Evolutionary conservation across 2,888 invertebrate genomes (phyloP).

Genomic region (Amiota minor): DNA sequence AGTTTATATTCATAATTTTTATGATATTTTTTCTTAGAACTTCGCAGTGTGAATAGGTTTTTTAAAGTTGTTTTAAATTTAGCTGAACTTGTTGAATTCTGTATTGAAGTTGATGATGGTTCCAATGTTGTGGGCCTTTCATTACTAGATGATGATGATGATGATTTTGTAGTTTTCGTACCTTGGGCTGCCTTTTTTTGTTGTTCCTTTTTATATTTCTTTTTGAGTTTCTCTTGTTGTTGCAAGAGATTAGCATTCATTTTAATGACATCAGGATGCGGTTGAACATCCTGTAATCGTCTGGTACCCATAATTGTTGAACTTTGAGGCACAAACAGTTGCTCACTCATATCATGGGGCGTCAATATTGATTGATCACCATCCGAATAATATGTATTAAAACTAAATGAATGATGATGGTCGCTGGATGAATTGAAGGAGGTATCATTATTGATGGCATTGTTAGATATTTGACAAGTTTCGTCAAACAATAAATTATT

Average conservation of each 20-base stretch:
- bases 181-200: conserved; percentile 37
- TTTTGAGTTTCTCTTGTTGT: conserved; percentile 53
- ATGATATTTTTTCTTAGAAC: conserved; percentile 68
- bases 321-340: conserved; percentile 10
- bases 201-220: conserved; percentile 48
- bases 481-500: no score
- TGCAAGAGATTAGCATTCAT: conserved; percentile 62
- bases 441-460: conserved; percentile 5
- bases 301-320: conserved; percentile 62
- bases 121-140: conserved; percentile 31
- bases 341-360: conserved; percentile 46
- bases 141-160: conserved; percentile 24
- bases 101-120: conserved; percentile 44
- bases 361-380: conserved; percentile 34
- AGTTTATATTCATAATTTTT: conserved; percentile 60
- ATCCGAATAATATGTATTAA: conserved; percentile 58
- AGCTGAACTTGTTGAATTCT: conserved; percentile 48
- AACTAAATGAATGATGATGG: conserved; percentile 56
- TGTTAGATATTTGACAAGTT: no score
- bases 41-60: conserved; percentile 58
- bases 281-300: conserved; percentile 69
- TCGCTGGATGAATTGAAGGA: conserved; percentile 30
- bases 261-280: conserved; percentile 69
- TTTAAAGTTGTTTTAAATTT: conserved; percentile 45
- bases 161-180: conserved; percentile 45